Conservation (phyloP, 2,113 vertebrate species). For the Colaptes auratus region DNA sequence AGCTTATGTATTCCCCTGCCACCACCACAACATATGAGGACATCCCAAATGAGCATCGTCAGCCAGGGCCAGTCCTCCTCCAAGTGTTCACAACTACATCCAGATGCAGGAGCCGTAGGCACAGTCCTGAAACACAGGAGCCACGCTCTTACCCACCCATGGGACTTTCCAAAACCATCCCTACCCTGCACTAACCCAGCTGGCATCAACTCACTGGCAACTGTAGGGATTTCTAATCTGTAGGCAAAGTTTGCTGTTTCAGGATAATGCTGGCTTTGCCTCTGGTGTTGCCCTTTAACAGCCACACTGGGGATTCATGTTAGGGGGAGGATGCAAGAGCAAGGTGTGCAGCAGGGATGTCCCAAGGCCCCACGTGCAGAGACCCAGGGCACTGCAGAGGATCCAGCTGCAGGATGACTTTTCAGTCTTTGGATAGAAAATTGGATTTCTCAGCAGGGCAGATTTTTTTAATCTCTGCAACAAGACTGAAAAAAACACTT, state of each 20-base stretch:
- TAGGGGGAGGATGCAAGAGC: background rate
- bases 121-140: background rate
- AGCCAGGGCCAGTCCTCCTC: background rate
- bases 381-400: background rate
- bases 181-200: background rate
- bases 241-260: background rate
- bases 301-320: background rate
- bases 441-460: conserved; percentile 41
- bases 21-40: background rate
- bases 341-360: background rate
- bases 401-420: background rate
- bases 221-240: background rate
- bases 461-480: background rate
- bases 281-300: background rate
- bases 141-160: too few relatives aligned
- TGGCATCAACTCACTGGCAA: background rate
- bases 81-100: background rate
- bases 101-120: background rate
- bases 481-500: background rate
- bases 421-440: conserved; percentile 10
- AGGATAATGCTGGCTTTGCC: background rate
- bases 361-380: background rate
- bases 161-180: background rate
- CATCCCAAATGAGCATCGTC: background rate
- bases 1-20: background rate